These are phyloP conservation scores for Thamnophis sirtalis DNA, from an alignment of 2,113 vertebrate genomes.

Conservation along the genomic window DNA sequence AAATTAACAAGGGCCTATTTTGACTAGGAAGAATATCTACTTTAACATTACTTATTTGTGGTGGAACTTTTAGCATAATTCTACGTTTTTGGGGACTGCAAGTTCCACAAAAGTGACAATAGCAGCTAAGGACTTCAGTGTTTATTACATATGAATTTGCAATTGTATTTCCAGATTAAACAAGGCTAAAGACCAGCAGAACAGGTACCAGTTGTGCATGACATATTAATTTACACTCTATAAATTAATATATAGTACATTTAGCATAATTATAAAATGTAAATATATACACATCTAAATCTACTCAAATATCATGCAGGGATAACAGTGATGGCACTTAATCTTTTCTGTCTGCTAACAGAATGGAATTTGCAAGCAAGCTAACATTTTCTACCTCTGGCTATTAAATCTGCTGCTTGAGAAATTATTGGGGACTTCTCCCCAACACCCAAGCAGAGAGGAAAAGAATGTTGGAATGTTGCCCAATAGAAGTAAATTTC, in stretches of 20 bases:
- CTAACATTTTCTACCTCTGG: background rate
- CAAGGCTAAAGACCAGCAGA: background rate
- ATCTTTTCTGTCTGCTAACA: background rate
- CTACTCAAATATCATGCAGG: background rate
- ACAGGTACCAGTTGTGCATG: background rate
- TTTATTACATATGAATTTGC: background rate
- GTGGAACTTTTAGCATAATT: background rate
- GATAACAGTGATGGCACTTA: background rate
- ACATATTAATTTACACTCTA: background rate
- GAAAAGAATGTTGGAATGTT: background rate
- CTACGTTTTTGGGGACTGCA: background rate
- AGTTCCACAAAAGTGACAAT: background rate
- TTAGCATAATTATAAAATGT: background rate
- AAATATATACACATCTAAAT: background rate
- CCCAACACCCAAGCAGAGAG: background rate
- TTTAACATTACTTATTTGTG: background rate
- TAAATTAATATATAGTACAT: background rate
- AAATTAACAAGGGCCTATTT: background rate
- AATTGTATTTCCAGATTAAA: background rate
- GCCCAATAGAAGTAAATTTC: background rate
- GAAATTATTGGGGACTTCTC: background rate
- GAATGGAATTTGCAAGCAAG: background rate
- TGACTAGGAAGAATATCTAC: background rate
- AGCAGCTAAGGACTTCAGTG: background rate
- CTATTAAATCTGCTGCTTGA: background rate